Evolutionary conservation across 2,797 vertebrate genomes (phyloP), one percentile per base, ranked within the genome.

Genomic region (Tapirus indicus): DNA sequence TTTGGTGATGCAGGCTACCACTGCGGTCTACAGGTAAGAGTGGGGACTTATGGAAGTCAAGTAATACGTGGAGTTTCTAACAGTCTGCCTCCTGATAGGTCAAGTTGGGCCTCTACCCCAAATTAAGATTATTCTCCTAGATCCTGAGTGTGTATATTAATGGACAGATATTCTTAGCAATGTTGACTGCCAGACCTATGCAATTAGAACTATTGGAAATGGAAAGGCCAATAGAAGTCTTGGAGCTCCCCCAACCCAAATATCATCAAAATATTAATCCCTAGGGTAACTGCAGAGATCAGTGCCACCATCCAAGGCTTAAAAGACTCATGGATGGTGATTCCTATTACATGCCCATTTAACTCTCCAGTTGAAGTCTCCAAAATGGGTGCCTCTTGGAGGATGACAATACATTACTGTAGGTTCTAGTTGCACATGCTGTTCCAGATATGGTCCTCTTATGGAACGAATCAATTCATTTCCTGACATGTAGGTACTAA

Each of bases 41-140:
- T 29, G 17, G 27, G 35, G 41, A 84, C 20, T 80, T 92, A 44
- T 0, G 5, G 56, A 91, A 62, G 20, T 84, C 29, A 91, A 44
- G 14, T 69, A 75, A 62, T 49, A 94, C 12, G 56, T 8, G 47
- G 44, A 80, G 13, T 77, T 89, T 92, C 68, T 80, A 84, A 68
- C 29, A 38, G 77, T 78, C 75, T n/a, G 56, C 27, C 7, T 93
- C 60, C 74, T 72, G 10, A 62, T 47, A 90, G 20, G 49, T 68
- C 62, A 93, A 78, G 56, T 54, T 95, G 54, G 49, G 68, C 35
- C 25, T 1, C 12, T 44, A 72, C 23, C 25, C 54, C 56, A 52
- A 93, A 93, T 72, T 90, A 58, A 90, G 56, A 56, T 44, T 83
- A 38, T 64, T 35, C 44, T 82, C 71, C 80, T 87, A 68, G 75